A percentile compares a stretch with the other conserved stretches of the same genome.
These are phyloP conservation scores for Melanotaenia parkinsoni DNA, from an alignment of 2,797 vertebrate species.

Conservation along the genomic window DNA sequence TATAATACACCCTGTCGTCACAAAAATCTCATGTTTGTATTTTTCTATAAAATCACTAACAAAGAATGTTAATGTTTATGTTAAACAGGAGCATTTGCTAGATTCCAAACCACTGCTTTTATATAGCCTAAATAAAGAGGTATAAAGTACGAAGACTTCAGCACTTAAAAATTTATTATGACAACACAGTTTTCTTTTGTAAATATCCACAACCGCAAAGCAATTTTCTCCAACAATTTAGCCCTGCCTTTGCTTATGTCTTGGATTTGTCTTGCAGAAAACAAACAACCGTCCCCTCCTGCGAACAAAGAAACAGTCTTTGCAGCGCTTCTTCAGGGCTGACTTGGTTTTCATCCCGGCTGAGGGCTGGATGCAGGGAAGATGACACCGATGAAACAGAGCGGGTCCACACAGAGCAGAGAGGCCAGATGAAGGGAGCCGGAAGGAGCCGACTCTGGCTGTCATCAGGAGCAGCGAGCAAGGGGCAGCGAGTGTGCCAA, in stretches of 20 bases:
- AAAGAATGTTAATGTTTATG: no score
- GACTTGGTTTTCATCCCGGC: conserved; percentile 89
- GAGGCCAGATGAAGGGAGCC: neutral
- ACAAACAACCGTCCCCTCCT: conserved; percentile 88
- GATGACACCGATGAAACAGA: conserved; percentile 63
- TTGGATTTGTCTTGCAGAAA: conserved; percentile 87
- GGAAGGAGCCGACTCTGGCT: conserved; percentile 10
- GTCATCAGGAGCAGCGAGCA: conserved; percentile 28
- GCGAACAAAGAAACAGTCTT: conserved; percentile 90
- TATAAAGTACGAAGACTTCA: neutral
- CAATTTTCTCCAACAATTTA: conserved; percentile 56
- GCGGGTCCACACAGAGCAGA: conserved; percentile 22
- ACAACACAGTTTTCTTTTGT: conserved; percentile 18
- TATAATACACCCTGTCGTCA: neutral
- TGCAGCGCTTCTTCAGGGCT: conserved; percentile 86
- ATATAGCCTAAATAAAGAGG: neutral
- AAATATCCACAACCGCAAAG: neutral
- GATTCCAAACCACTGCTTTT: neutral
- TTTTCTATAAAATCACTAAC: no score
- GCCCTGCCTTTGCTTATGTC: conserved; percentile 92
- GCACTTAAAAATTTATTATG: conserved; percentile 59
- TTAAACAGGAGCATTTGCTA: neutral
- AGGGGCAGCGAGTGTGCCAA: conserved; percentile 40
- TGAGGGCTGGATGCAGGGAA: conserved; percentile 53
- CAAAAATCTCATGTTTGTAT: no score